Percentiles rank a stretch among this genome's conserved stretches.
Evolutionary conservation across 2,797 vertebrate genomes (phyloP).

Genomic region (Hemibagrus guttatus): DNA sequence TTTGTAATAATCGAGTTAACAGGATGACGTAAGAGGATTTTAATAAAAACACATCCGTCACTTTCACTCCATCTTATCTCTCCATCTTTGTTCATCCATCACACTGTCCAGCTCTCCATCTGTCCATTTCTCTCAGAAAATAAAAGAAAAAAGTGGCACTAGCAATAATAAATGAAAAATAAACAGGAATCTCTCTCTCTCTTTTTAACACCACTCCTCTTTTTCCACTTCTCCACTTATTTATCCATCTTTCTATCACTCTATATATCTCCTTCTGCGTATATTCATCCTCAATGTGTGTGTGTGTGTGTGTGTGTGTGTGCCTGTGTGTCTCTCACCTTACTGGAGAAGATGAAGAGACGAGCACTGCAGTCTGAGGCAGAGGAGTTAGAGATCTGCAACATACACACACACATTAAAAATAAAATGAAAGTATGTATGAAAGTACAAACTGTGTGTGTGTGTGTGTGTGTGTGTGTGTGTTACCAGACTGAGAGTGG

Average conservation of each 20-base stretch:
- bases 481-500: constrained; percentile 62
- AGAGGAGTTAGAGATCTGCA: constrained; percentile 82
- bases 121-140: background rate
- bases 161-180: background rate
- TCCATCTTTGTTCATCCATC: background rate
- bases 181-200: background rate
- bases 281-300: background rate
- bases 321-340: constrained; percentile 72
- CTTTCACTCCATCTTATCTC: background rate
- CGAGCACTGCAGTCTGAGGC: constrained; percentile 86
- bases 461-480: constrained; percentile 42
- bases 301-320: constrained; percentile 9
- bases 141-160: background rate
- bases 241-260: background rate
- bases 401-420: constrained; percentile 41
- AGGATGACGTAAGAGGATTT: constrained; percentile 12
- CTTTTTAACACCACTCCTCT: background rate
- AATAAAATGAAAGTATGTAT: background rate
- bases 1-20: background rate
- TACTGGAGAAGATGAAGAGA: constrained; percentile 88
- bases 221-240: background rate
- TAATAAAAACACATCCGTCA: constrained; percentile 40
- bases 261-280: background rate
- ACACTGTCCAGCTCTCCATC: background rate
- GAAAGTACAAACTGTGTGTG: constrained; percentile 27